Conservation (phyloP, 2,888 invertebrate genomes). For the Hipparchia semele region DNA sequence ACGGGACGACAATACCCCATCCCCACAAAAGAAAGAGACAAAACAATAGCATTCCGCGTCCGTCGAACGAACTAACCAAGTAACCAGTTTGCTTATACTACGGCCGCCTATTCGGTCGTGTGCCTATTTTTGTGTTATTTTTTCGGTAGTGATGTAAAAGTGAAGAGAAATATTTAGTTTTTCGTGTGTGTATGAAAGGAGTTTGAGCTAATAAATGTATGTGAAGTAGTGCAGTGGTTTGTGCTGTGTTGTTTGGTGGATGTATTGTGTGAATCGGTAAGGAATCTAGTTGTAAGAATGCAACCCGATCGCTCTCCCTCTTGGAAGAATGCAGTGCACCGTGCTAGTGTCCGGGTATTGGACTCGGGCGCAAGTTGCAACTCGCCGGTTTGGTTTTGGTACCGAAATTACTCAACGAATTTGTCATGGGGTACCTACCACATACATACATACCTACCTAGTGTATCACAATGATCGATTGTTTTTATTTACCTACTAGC, state of each 20-base stretch:
- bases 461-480: slow-evolving; percentile 30
- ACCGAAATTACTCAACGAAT: slow-evolving; percentile 45
- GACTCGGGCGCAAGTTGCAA: slow-evolving; percentile 63
- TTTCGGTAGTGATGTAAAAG: slow-evolving; percentile 72
- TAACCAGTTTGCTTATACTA: slow-evolving; percentile 74
- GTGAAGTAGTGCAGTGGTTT: slow-evolving; percentile 47
- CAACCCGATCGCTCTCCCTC: slow-evolving; percentile 75
- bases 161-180: slow-evolving; percentile 55
- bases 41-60: slow-evolving; percentile 73
- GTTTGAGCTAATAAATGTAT: slow-evolving; percentile 62
- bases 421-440: slow-evolving; percentile 21
- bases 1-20: slow-evolving; percentile 50
- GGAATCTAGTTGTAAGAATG: slow-evolving; percentile 70
- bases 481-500: slow-evolving; percentile 26
- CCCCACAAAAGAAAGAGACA: slow-evolving; percentile 56
- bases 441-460: no score
- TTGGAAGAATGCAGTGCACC: slow-evolving; percentile 76
- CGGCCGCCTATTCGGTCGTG: slow-evolving; percentile 66
- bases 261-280: slow-evolving; percentile 65
- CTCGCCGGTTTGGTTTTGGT: slow-evolving; percentile 55
- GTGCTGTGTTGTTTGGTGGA: slow-evolving; percentile 35
- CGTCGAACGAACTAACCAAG: slow-evolving; percentile 64
- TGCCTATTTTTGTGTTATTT: slow-evolving; percentile 43
- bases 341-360: slow-evolving; percentile 44
- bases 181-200: slow-evolving; percentile 54